Base-by-base conservation (phyloP, 2,888 invertebrate species). In the Serripes groenlandicus region DNA sequence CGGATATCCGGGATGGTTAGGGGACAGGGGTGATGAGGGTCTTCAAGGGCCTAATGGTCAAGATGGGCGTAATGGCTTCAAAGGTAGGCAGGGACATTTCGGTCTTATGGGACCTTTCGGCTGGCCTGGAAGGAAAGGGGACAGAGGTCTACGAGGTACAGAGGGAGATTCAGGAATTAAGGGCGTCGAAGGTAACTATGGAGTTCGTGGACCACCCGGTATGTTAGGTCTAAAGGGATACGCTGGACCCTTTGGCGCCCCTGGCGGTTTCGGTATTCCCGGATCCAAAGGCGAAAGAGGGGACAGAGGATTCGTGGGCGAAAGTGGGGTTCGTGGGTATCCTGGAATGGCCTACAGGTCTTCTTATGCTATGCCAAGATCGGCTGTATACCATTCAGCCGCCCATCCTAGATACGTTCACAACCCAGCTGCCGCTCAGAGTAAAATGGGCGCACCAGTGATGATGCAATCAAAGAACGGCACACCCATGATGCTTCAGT, bases 61-160 rank as follows among this genome's bases (percentile, higher is more conserved):
- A 11, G 78, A 86, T 34, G 86, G 86, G 26, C 37, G 56, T 21
- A 35, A 72, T 3, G 86, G 86, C 52, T 79, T 23, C 15, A 86
- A 84, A 35, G 86, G 86, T 1, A 23, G 62, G 15, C 49, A 15
- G 23, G 86, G 86, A 1, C 77, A 84, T 52, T 62, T 72, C 64
- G 86, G 86, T 21, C 78, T 75, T 49, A 58, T 82, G 26, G 86
- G 86, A 30, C 72, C 75, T 0, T 78, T 84, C 58, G 86, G 86
- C 18, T 82, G 79, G 62, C 64, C 74, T 34, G 86, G 86, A 23
- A 78, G 66, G 23, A 84, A 80, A 42, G 86, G 86, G 26, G 62
- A 78, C 28, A 64, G 52, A 11, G 86, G 86, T 30, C n/a, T 23
- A 4, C 54, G 21, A 15, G 86, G 86, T 28, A 15, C 32, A 2